Percentiles rank a stretch among this genome's conserved stretches.
These are phyloP conservation scores for Sinelater perroti DNA, from an alignment of 2,888 invertebrate species.

Conservation along the genomic window DNA sequence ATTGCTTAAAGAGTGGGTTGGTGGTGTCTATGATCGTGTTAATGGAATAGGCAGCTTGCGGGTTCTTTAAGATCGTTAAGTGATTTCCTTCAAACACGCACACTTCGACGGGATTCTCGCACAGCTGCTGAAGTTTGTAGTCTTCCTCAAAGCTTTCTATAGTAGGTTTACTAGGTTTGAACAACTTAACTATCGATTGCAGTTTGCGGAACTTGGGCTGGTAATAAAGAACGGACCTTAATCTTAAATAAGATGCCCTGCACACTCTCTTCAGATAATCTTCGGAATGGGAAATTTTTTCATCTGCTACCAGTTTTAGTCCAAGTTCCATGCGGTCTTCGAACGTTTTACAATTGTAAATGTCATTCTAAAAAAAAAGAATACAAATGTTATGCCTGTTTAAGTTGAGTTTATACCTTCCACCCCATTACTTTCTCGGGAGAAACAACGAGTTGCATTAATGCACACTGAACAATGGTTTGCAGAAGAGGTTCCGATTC, in stretches of 20 bases:
- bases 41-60: constrained; percentile 69
- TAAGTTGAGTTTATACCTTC: constrained; percentile 16
- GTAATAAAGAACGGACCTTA: constrained; percentile 65
- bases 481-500: constrained; percentile 63
- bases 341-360: constrained; percentile 65
- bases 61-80: constrained; percentile 72
- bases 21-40: constrained; percentile 52
- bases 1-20: constrained; percentile 15
- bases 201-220: constrained; percentile 57
- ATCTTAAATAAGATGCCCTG: constrained; percentile 63
- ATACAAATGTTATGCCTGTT: background rate
- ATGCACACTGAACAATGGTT: constrained; percentile 64
- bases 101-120: constrained; percentile 66
- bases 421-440: constrained; percentile 24
- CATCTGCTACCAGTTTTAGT: constrained; percentile 55
- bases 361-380: constrained; percentile 54
- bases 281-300: constrained; percentile 57
- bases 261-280: constrained; percentile 60
- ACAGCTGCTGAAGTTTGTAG: constrained; percentile 70
- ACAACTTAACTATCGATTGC: constrained; percentile 67
- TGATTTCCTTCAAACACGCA: constrained; percentile 79
- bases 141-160: constrained; percentile 67
- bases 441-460: constrained; percentile 57
- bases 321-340: constrained; percentile 67
- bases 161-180: constrained; percentile 70